Base-by-base conservation (phyloP, 2,113 vertebrate species). In the Urocitellus parryii region DNA sequence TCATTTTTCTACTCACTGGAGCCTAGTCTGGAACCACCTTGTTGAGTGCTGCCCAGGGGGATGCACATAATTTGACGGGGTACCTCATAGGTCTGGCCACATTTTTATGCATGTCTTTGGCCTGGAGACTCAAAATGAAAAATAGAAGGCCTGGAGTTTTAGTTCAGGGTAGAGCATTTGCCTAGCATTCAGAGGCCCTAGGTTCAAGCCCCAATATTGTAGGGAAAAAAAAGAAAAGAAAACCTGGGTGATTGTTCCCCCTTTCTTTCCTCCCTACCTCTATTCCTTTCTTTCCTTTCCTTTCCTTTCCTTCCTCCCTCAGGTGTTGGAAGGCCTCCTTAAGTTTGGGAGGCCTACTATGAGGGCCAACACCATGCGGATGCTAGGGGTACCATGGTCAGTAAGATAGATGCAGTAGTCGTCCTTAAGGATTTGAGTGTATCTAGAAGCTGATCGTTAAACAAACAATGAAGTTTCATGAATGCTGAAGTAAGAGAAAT, bases 31-130 rank as follows among this genome's bases (percentile, higher is more conserved):
- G 67, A 70, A n/a, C 14, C 11, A 14, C 73, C 67, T 42, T 25
- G 17, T 34, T 67, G 32, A 73, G 56, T 61, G 37, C 67, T 53
- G 32, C 88, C 56, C 65, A 65, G 37, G 45, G 73, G 63, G 58
- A 20, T 56, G 27, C 18, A 24, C 1, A 18, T 79, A 32, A 17
- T 51, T 16, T 24, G 39, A 37, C 2, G 16, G 42, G 65, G 10
- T 39, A 37, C 45, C 34, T 53, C 0, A 0, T 0, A 0, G 53
- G 39, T 93, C 82, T 34, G 0, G 5, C 48, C 37, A 0, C 2
- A 14, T 32, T 77, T 63, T n/a, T 6, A 1, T 0, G 53, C 78
- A 6, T 42, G 48, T 37, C 70, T 84, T 82, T 68, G 56, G 72
- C 94, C 72, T 72, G 42, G 42, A 45, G 65, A 34, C 13, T 68